A percentile compares a stretch with the other conserved stretches of the same genome.
These are phyloP conservation scores for Microcebus murinus DNA, from an alignment of 2,113 vertebrate genomes.

Conservation along the genomic window DNA sequence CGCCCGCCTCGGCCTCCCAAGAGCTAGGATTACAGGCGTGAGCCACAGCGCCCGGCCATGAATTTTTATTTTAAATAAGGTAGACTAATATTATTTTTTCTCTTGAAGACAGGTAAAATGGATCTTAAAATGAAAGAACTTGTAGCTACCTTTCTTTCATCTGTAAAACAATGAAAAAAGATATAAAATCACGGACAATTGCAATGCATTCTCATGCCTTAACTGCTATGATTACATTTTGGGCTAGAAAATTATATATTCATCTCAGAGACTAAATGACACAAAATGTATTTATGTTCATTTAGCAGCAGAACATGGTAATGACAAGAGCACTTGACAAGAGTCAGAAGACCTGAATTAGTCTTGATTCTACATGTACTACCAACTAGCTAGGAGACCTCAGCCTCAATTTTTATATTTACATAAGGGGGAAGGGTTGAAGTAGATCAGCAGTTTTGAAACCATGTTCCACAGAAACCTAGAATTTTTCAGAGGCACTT, in stretches of 20 bases:
- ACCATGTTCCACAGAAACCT: not conserved
- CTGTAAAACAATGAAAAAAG: not conserved
- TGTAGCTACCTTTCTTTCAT: not conserved
- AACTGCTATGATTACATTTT: not conserved
- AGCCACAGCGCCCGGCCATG: no score
- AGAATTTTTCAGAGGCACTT: not conserved
- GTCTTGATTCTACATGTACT: not conserved
- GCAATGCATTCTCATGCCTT: constrained; percentile 9
- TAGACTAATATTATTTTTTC: not conserved
- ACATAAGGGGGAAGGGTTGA: not conserved
- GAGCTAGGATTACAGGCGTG: no score
- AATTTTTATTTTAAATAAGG: constrained; percentile 34
- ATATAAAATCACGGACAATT: not conserved
- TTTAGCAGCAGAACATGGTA: not conserved
- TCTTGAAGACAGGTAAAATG: constrained; percentile 38
- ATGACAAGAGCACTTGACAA: not conserved
- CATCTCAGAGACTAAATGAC: not conserved
- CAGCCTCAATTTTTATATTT: not conserved
- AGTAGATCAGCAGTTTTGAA: not conserved
- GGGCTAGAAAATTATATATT: not conserved
- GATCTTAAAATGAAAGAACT: constrained; percentile 31
- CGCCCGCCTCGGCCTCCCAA: no score
- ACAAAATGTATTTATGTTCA: not conserved
- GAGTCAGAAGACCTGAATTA: not conserved
- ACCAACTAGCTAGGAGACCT: not conserved